phyloP scores from a whole-genome alignment of 2,797 vertebrate genomes.

The Gambelia wislizenii region DNA sequence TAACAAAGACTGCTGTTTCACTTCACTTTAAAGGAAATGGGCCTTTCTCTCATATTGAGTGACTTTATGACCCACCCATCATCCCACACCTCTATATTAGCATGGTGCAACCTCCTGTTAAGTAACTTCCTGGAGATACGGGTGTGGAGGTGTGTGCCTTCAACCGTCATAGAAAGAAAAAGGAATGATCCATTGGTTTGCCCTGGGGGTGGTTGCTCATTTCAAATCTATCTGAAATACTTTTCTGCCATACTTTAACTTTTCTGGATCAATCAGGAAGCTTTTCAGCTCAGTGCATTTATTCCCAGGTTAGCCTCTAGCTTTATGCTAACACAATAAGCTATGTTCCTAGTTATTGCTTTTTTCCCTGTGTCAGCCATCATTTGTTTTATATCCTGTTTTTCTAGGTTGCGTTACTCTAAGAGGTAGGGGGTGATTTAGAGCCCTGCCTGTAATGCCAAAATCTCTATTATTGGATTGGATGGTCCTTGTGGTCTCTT shows the following conservation, averaged over 20 bases:
- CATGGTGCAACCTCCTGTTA: conserved; percentile 13
- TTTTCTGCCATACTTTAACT: background rate
- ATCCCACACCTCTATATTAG: conserved; percentile 32
- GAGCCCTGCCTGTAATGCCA: too few relatives aligned
- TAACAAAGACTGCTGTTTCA: conserved; percentile 41
- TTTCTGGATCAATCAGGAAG: background rate
- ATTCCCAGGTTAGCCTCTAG: background rate
- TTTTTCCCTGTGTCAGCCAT: background rate
- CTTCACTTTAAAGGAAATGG: conserved; percentile 32
- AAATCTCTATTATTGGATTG: too few relatives aligned
- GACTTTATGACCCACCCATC: conserved; percentile 58
- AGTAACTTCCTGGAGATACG: conserved; percentile 4
- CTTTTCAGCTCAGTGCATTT: background rate
- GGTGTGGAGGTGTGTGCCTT: background rate
- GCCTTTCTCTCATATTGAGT: conserved; percentile 47
- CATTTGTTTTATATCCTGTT: background rate
- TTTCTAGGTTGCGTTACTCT: background rate
- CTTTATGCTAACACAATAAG: background rate
- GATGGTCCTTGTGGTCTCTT: too few relatives aligned
- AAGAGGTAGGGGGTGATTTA: too few relatives aligned
- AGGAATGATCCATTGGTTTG: background rate
- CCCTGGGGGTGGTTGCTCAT: background rate
- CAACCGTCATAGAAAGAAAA: background rate
- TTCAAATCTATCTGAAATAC: background rate
- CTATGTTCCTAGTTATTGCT: background rate